Evolutionary conservation across 1,140 invertebrate genomes (phyloP).

Genomic region (Cyrtorhinus lividipennis): DNA sequence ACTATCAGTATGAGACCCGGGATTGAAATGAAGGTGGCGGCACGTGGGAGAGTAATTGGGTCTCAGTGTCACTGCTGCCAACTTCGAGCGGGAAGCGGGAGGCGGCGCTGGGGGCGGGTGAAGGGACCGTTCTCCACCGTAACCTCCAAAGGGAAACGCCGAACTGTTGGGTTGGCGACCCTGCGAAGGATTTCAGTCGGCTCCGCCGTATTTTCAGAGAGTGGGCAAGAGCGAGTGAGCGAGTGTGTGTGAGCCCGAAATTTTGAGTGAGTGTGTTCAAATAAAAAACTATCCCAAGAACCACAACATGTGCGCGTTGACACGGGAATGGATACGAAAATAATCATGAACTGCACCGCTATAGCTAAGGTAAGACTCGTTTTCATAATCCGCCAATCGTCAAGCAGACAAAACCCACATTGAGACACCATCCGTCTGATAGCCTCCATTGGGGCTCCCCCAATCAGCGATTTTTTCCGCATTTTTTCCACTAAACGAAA

Average conservation of each 20-base stretch:
- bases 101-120: not conserved
- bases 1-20: not conserved
- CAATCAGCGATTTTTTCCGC: no score
- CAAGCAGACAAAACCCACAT: no score
- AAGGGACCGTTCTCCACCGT: not conserved
- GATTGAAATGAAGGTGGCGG: constrained; percentile 1
- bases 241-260: constrained; percentile 12
- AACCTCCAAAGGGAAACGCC: not conserved
- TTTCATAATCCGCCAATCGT: no score
- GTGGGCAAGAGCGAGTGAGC: constrained; percentile 15
- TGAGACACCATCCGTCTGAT: no score
- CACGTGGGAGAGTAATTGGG: constrained; percentile 7
- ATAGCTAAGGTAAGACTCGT: constrained; percentile 9
- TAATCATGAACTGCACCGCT: constrained; percentile 15
- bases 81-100: not conserved
- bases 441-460: no score
- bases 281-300: not conserved
- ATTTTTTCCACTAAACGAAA: no score
- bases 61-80: constrained; percentile 1
- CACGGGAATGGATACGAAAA: constrained; percentile 6
- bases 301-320: constrained; percentile 1
- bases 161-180: not conserved
- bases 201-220: constrained; percentile 10
- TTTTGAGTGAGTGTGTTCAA: constrained; percentile 14
- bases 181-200: not conserved